phyloP scores from a whole-genome alignment of 2,888 invertebrate genomes.

The Hemaris fuciformis region DNA sequence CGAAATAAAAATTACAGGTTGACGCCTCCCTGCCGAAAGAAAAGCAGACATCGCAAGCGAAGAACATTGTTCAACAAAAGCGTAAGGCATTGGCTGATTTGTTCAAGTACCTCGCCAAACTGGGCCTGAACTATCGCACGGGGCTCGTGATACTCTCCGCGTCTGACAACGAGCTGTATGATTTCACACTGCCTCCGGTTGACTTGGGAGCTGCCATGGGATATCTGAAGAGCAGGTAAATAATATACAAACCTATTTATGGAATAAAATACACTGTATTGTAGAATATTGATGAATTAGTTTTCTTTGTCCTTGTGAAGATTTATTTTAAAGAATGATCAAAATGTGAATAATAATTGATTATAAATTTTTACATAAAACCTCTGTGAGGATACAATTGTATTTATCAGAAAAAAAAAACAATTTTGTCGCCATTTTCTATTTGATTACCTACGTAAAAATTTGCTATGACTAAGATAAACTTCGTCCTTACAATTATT shows the following conservation, averaged over 20 bases:
- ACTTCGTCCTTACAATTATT: no score
- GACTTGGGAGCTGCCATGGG: constrained; percentile 83
- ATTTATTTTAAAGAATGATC: no score
- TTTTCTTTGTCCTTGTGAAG: no score
- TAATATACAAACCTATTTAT: constrained; percentile 17
- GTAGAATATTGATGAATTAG: no score
- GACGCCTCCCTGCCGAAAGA: constrained; percentile 82
- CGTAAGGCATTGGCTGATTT: constrained; percentile 92
- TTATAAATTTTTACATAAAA: no score
- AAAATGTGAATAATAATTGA: no score
- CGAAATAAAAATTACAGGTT: constrained; percentile 54
- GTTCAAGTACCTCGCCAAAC: constrained; percentile 87
- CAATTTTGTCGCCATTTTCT: no score
- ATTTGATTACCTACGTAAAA: no score
- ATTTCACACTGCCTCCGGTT: constrained; percentile 86
- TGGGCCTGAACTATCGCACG: constrained; percentile 91
- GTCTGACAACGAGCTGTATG: constrained; percentile 74
- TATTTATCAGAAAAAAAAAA: no score
- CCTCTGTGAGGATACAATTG: no score
- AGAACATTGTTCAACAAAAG: constrained; percentile 91
- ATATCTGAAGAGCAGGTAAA: constrained; percentile 76
- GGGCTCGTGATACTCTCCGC: constrained; percentile 85
- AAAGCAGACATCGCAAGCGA: constrained; percentile 90
- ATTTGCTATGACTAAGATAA: no score
- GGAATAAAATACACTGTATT: no score